phyloP scores from a whole-genome alignment of 1,140 invertebrate genomes.

The Cyphomyrmex costatus region DNA sequence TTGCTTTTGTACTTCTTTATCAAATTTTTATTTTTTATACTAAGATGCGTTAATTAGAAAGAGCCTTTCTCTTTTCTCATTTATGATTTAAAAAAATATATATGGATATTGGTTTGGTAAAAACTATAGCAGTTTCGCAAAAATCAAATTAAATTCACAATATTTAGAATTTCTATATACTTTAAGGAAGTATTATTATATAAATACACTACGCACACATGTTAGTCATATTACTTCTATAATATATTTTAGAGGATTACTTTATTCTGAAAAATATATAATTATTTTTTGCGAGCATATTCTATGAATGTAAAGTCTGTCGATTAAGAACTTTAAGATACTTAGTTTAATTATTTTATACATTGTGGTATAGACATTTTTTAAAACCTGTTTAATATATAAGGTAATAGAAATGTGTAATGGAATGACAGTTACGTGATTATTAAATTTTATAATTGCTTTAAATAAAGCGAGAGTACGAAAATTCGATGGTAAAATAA shows the following conservation, averaged over 20 bases:
- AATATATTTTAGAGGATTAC: neutral
- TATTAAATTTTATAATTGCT: slow-evolving; percentile 19
- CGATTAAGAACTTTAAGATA: neutral
- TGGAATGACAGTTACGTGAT: neutral
- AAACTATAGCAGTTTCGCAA: neutral
- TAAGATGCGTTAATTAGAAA: neutral
- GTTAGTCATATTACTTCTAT: neutral
- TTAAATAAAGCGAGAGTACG: neutral
- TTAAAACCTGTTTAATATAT: neutral
- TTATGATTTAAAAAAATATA: neutral
- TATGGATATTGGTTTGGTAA: neutral
- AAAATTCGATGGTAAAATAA: neutral
- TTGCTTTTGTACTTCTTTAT: neutral
- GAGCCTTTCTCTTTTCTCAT: neutral
- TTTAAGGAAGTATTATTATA: neutral
- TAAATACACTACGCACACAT: neutral
- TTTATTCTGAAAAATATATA: neutral
- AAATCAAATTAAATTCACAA: neutral
- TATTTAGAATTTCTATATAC: neutral
- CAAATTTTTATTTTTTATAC: slow-evolving; percentile 6
- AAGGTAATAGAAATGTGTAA: neutral
- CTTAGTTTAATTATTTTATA: neutral
- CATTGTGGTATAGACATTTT: neutral
- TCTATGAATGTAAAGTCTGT: neutral
- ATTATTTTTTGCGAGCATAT: neutral